phyloP scores from a whole-genome alignment of 2,113 vertebrate species.

The Pyxicephalus adspersus region DNA sequence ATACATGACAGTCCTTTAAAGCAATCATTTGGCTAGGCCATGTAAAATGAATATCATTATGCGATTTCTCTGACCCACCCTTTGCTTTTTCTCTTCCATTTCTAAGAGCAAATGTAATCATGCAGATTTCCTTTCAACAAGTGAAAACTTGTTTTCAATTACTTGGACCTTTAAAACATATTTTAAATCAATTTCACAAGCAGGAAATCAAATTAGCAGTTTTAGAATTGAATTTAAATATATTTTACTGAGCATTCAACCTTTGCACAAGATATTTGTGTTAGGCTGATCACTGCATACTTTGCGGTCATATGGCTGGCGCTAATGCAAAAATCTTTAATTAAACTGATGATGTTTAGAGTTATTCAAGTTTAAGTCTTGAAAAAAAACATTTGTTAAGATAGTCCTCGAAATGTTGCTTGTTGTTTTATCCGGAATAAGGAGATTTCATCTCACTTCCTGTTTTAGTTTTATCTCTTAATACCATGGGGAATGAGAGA shows the following conservation, averaged over 20 bases:
- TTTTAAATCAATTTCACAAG: constrained; percentile 22
- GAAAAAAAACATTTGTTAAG: too few relatives aligned
- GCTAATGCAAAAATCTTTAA: too few relatives aligned
- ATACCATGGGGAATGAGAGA: too few relatives aligned
- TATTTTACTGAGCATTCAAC: background rate
- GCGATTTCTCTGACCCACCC: background rate
- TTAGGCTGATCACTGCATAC: too few relatives aligned
- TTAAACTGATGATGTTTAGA: too few relatives aligned
- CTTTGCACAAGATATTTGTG: too few relatives aligned
- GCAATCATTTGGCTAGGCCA: constrained; percentile 6
- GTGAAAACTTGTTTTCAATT: constrained; percentile 35
- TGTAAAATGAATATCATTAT: constrained; percentile 2
- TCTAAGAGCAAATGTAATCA: constrained; percentile 1
- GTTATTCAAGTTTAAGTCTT: too few relatives aligned
- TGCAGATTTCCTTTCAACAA: constrained; percentile 17
- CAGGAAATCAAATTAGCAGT: constrained; percentile 36
- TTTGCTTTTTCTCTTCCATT: background rate
- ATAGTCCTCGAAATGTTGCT: too few relatives aligned
- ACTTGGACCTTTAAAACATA: background rate
- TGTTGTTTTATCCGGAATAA: too few relatives aligned
- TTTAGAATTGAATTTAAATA: constrained; percentile 18
- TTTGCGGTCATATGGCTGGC: too few relatives aligned
- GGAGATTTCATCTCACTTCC: too few relatives aligned
- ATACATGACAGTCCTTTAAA: background rate
- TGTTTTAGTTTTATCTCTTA: too few relatives aligned